Evolutionary conservation across 1,140 invertebrate genomes (phyloP).

Genomic region (Trichonephila clavata): DNA sequence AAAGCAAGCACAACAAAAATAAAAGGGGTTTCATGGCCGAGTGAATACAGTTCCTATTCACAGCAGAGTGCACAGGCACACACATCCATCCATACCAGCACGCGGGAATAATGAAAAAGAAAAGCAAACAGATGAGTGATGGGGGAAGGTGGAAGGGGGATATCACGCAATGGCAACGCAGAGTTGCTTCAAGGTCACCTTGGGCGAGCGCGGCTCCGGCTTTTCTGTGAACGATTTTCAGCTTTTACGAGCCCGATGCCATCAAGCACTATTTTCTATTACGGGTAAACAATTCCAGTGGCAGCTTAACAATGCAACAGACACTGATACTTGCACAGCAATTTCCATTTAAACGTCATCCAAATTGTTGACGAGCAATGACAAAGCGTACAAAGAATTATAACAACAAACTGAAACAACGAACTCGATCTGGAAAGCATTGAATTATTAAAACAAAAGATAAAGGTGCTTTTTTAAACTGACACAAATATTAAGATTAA

Average conservation of each 20-base stretch:
- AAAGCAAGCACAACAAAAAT: slow-evolving; percentile 70
- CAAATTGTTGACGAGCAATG: background rate
- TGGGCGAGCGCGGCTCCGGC: slow-evolving; percentile 32
- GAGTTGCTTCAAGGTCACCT: slow-evolving; percentile 69
- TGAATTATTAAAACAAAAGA: too few relatives aligned
- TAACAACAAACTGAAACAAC: background rate
- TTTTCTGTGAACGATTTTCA: slow-evolving; percentile 43
- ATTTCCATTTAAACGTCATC: slow-evolving; percentile 10
- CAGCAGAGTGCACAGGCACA: slow-evolving; percentile 71
- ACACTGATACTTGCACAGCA: slow-evolving; percentile 33
- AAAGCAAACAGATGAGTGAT: slow-evolving; percentile 66
- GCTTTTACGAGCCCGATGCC: slow-evolving; percentile 40
- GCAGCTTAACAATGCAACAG: slow-evolving; percentile 52
- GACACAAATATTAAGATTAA: too few relatives aligned
- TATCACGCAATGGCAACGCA: slow-evolving; percentile 73
- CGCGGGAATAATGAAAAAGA: slow-evolving; percentile 33
- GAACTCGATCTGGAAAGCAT: too few relatives aligned
- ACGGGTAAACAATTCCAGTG: slow-evolving; percentile 35
- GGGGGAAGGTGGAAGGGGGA: slow-evolving; percentile 41
- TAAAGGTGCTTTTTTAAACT: too few relatives aligned
- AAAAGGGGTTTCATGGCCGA: slow-evolving; percentile 70
- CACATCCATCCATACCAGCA: slow-evolving; percentile 58
- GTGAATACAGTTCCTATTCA: slow-evolving; percentile 76
- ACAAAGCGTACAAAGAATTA: background rate
- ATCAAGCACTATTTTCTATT: slow-evolving; percentile 17